phyloP scores from a whole-genome alignment of 92 coral and sea anemone species.

The Actinostola sp. region DNA sequence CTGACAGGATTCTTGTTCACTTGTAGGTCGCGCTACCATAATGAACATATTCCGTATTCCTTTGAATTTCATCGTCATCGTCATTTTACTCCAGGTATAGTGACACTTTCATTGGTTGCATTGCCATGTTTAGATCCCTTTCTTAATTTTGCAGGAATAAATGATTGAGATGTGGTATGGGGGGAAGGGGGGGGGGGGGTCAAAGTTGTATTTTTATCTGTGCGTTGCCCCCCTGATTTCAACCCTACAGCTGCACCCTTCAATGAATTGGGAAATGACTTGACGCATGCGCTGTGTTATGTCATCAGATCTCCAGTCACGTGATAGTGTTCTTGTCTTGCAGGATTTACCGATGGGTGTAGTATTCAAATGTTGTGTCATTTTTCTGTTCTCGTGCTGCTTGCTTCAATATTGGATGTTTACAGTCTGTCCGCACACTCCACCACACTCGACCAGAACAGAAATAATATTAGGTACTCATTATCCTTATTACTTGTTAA shows the following conservation, averaged over 20 bases:
- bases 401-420: slow-evolving; percentile 68
- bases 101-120: background rate
- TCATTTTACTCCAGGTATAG: slow-evolving; percentile 83
- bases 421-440: slow-evolving; percentile 16
- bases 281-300: background rate
- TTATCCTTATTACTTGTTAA: background rate
- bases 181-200: too few species aligned
- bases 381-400: slow-evolving; percentile 71
- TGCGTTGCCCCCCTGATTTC: too few species aligned
- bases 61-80: slow-evolving; percentile 83
- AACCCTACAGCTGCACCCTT: too few species aligned
- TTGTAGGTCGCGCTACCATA: slow-evolving; percentile 92
- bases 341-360: slow-evolving; percentile 71
- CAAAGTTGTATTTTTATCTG: too few species aligned
- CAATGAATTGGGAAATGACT: too few species aligned
- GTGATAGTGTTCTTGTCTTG: background rate
- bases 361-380: slow-evolving; percentile 75
- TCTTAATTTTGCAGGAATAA: too few species aligned
- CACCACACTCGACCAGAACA: background rate
- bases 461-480: background rate
- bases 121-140: too few species aligned
- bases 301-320: background rate
- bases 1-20: background rate
- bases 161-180: too few species aligned
- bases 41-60: slow-evolving; percentile 97